A percentile compares a stretch with the other conserved stretches of the same genome.
These are phyloP conservation scores for Margaritifera margaritifera DNA, from an alignment of 2,888 invertebrate species.

Conservation along the genomic window DNA sequence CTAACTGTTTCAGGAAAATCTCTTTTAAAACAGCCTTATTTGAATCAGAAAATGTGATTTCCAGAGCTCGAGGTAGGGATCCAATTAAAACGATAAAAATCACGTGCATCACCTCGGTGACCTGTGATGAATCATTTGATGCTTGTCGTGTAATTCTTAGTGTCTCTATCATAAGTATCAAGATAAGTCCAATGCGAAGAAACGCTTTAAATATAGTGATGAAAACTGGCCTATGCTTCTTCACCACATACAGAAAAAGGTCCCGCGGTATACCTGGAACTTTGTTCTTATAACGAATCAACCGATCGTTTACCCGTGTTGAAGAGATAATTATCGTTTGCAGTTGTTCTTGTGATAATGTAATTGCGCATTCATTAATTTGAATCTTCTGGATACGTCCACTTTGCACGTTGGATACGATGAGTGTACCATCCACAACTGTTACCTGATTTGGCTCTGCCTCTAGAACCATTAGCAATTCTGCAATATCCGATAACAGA, in stretches of 20 bases:
- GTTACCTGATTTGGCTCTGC: conserved; percentile 1
- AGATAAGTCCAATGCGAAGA: conserved; percentile 12
- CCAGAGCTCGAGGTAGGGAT: conserved; percentile 19
- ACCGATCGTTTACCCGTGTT: too few species aligned
- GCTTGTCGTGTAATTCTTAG: conserved; percentile 10
- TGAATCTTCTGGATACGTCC: too few species aligned
- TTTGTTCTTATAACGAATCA: conserved; percentile 9
- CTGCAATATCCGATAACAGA: conserved; percentile 20
- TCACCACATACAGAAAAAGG: conserved; percentile 13
- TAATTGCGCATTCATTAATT: too few species aligned
- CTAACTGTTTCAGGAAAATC: too few species aligned
- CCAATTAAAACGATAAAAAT: conserved; percentile 24
- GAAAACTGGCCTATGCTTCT: conserved; percentile 15
- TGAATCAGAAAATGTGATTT: conserved; percentile 9
- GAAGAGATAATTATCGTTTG: too few species aligned
- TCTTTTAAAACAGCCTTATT: too few species aligned
- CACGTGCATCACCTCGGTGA: conserved; percentile 30
- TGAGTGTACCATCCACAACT: conserved; percentile 6
- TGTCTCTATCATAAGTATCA: conserved; percentile 1
- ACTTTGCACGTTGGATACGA: not conserved
- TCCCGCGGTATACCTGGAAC: conserved; percentile 13
- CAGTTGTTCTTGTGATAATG: too few species aligned
- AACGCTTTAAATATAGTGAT: conserved; percentile 13
- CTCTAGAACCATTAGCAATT: conserved; percentile 8
- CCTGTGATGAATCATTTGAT: not conserved